phyloP scores from a whole-genome alignment of 1,140 invertebrate genomes.

The Eciton burchellii region DNA sequence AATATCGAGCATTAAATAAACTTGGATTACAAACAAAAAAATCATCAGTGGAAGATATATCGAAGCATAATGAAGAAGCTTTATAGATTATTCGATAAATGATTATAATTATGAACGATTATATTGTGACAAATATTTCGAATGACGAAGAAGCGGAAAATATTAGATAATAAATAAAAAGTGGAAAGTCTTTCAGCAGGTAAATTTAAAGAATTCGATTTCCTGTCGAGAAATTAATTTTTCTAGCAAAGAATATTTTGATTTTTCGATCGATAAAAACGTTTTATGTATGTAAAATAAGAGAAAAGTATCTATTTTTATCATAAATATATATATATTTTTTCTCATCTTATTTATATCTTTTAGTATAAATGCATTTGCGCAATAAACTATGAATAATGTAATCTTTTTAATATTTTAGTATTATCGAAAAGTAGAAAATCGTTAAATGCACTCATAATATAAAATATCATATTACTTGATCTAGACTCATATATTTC shows the following conservation, averaged over 20 bases:
- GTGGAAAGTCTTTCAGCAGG: neutral
- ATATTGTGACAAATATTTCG: neutral
- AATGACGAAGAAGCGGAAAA: neutral
- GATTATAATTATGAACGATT: slow-evolving; percentile 11
- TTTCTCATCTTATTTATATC: neutral
- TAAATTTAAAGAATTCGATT: neutral
- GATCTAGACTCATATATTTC: neutral
- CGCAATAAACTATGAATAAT: neutral
- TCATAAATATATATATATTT: neutral
- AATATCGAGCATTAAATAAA: neutral
- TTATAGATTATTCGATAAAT: neutral
- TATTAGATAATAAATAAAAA: neutral
- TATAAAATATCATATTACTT: neutral
- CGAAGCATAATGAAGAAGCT: neutral
- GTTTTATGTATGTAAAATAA: neutral
- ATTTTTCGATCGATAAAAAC: neutral
- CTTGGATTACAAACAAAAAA: neutral
- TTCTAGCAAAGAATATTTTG: neutral
- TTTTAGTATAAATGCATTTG: neutral
- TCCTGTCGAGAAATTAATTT: neutral
- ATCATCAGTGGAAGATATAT: neutral
- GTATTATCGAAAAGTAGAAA: no score
- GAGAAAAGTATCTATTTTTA: neutral
- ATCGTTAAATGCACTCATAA: no score
- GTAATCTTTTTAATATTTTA: no score